Conservation (phyloP, 2,888 invertebrate species). For the Epistrophe eligans region DNA sequence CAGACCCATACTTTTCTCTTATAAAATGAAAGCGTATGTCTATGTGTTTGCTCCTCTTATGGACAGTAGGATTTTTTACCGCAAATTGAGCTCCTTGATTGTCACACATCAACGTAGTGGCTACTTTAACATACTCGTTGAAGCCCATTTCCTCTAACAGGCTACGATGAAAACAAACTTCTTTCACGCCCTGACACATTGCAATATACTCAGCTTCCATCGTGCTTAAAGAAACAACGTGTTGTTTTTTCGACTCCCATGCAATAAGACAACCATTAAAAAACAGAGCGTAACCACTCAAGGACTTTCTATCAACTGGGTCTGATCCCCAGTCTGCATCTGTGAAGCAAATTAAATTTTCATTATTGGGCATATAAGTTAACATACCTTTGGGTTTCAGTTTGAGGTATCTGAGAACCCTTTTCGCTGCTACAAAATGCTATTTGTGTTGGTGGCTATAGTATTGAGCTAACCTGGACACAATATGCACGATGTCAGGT, state of each 20-base stretch:
- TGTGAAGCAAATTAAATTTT: constrained; percentile 18
- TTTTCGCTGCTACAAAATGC: not conserved
- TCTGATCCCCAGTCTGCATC: not conserved
- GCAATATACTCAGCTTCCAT: constrained; percentile 53
- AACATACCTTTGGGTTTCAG: constrained; percentile 15
- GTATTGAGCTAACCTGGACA: no score
- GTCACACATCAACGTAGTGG: not conserved
- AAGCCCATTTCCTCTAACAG: not conserved
- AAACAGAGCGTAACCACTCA: constrained; percentile 17
- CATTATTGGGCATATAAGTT: no score
- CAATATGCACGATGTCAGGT: no score
- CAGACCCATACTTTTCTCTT: not conserved
- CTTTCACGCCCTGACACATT: constrained; percentile 32
- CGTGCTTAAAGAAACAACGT: constrained; percentile 26
- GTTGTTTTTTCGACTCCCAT: constrained; percentile 1
- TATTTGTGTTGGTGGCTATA: constrained; percentile 11
- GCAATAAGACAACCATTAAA: no score
- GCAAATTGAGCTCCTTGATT: constrained; percentile 34
- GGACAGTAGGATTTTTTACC: not conserved
- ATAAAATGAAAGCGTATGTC: not conserved
- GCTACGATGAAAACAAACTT: constrained; percentile 37
- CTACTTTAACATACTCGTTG: not conserved
- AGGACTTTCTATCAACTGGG: constrained; percentile 38
- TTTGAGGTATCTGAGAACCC: constrained; percentile 28
- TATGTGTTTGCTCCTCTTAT: not conserved